These are phyloP conservation scores for Heliothis virescens DNA, from an alignment of 1,140 invertebrate species.

Conservation along the genomic window DNA sequence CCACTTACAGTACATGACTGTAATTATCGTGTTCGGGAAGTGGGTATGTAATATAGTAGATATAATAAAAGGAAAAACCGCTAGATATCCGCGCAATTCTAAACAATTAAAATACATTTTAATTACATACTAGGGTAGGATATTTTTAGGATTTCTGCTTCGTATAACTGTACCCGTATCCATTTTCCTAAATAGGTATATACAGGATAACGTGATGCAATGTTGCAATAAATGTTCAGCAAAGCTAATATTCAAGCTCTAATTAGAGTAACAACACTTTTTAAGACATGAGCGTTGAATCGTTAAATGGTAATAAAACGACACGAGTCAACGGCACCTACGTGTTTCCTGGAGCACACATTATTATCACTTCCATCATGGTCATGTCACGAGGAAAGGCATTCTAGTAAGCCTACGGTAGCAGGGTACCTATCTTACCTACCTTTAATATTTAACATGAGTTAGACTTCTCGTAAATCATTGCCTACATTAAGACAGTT, in stretches of 20 bases:
- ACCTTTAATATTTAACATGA: too few relatives aligned
- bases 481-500: too few relatives aligned
- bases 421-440: too few relatives aligned
- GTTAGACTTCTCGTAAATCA: too few relatives aligned
- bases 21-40: too few relatives aligned
- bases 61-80: not conserved
- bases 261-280: conserved; percentile 2
- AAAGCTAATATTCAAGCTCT: not conserved
- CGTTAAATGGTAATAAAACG: conserved; percentile 55
- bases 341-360: conserved; percentile 51
- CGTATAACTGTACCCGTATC: not conserved
- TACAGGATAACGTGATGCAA: not conserved
- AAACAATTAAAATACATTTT: too few relatives aligned
- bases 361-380: conserved; percentile 41
- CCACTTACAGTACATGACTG: too few relatives aligned
- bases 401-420: conserved; percentile 5
- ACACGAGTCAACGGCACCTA: conserved; percentile 54
- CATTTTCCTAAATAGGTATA: not conserved
- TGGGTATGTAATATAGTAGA: not conserved
- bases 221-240: not conserved
- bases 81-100: not conserved
- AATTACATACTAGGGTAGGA: too few relatives aligned
- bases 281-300: conserved; percentile 34
- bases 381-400: conserved; percentile 40
- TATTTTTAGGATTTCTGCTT: not conserved